Evolutionary conservation across 2,797 vertebrate genomes (phyloP), one percentile per base, ranked within the genome.

Genomic region (Peromyscus melanophrys): DNA sequence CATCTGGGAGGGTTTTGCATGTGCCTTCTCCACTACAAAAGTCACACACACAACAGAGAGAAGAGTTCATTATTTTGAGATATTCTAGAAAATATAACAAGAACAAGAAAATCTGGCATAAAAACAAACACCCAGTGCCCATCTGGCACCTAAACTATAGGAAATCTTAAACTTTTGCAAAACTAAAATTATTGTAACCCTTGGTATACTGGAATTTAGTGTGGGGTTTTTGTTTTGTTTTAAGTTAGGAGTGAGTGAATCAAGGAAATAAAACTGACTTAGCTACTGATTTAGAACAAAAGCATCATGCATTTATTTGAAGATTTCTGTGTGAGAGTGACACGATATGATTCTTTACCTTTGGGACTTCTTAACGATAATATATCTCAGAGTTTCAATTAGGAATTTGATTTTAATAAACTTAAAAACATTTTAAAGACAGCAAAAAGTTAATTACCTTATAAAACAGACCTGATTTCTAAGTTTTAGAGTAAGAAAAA

Each of bases 31-130:
- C 99, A 99, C 99, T 99, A 99, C 98, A 99, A 99, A 99, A 99
- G 99, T 99, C 99, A 99, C 99, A 99, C 99, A 99, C 99, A 99
- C 99, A 99, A 99, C 99, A 99, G 99, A 99, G 99, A 99, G 99
- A 99, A 99, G 99, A 99, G 99, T 99, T 99, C 99, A 99, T 99
- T 99, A 99, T 99, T 99, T 98, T 98, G 98, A 98, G 98, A 99
- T 99, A 98, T 99, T 98, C 98, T 99, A 98, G 98, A 92, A 99
- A 98, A 98, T 98, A 99, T 98, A 99, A 98, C 98, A 99, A 98
- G 98, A 99, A 98, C 98, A 99, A 98, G 98, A 98, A 98, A 99
- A 99, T 98, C 97, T 98, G 98, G 98, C 98, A 98, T 98, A 98
- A 99, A 97, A 98, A 98, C 94, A 98, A 98, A 98, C 40, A 98